Percentiles rank a stretch among this genome's conserved stretches.
These are phyloP conservation scores for Xylocopa sonorina DNA, from an alignment of 1,140 invertebrate species.

Conservation along the genomic window DNA sequence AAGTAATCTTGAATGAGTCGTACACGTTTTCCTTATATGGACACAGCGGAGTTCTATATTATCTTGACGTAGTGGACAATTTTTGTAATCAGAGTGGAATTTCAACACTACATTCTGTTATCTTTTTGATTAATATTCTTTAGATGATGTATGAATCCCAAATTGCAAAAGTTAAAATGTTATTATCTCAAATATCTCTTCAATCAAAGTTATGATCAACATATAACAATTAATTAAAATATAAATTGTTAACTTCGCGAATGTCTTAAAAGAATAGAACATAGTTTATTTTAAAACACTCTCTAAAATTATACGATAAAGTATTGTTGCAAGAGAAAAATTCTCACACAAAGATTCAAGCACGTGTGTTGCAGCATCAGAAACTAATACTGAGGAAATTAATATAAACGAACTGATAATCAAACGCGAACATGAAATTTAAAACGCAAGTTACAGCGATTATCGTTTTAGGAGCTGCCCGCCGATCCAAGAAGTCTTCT, in stretches of 20 bases:
- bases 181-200: too few species aligned
- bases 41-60: neutral
- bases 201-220: too few species aligned
- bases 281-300: too few species aligned
- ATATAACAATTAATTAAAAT: neutral
- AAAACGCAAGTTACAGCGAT: neutral
- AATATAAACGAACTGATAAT: constrained; percentile 9
- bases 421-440: neutral
- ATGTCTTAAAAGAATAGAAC: too few species aligned
- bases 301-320: neutral
- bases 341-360: constrained; percentile 7
- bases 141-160: neutral
- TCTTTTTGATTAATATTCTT: neutral
- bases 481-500: neutral
- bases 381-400: neutral
- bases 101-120: neutral
- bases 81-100: neutral
- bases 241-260: neutral
- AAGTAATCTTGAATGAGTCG: constrained; percentile 1
- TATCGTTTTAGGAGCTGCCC: neutral
- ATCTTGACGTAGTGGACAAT: neutral
- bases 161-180: neutral
- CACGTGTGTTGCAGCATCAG: neutral
- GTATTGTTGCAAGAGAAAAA: too few species aligned
- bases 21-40: constrained; percentile 2